Conservation (phyloP, 2,113 vertebrate species). For the Trochalopteron elliotii region DNA sequence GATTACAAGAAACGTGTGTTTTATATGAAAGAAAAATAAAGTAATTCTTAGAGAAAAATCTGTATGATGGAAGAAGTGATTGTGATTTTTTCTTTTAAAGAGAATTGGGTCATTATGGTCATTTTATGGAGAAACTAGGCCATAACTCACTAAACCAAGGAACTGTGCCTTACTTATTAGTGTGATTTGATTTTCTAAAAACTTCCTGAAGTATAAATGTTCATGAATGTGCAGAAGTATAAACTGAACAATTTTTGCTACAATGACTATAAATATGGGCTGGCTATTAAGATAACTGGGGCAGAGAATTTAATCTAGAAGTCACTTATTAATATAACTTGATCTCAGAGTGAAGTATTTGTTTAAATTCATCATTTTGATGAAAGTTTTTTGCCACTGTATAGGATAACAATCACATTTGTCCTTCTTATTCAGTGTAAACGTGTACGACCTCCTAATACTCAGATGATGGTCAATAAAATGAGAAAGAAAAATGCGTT, state of each 20-base stretch:
- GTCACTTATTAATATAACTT: slow-evolving; percentile 13
- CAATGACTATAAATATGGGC: slow-evolving; percentile 48
- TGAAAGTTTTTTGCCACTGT: background rate
- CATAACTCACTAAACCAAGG: slow-evolving; percentile 37
- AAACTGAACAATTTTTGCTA: slow-evolving; percentile 58
- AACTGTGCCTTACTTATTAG: slow-evolving; percentile 49
- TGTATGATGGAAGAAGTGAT: background rate
- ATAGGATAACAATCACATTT: background rate
- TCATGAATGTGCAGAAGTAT: slow-evolving; percentile 63
- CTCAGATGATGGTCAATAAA: background rate
- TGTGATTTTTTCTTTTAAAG: background rate
- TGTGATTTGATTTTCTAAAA: slow-evolving; percentile 42
- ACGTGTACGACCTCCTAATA: background rate
- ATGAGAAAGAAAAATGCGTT: background rate
- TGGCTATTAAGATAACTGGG: slow-evolving; percentile 49
- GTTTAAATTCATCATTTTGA: background rate
- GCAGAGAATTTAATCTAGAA: slow-evolving; percentile 53
- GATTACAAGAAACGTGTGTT: background rate
- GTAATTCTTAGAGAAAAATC: background rate
- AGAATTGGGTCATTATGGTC: slow-evolving; percentile 36
- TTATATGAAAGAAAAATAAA: background rate
- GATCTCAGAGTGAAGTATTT: slow-evolving; percentile 29
- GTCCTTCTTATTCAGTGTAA: background rate
- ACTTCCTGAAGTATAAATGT: slow-evolving; percentile 31
- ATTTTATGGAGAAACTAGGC: slow-evolving; percentile 38